Conservation (phyloP, 1,140 invertebrate genomes). For the Rhyzopertha dominica region DNA sequence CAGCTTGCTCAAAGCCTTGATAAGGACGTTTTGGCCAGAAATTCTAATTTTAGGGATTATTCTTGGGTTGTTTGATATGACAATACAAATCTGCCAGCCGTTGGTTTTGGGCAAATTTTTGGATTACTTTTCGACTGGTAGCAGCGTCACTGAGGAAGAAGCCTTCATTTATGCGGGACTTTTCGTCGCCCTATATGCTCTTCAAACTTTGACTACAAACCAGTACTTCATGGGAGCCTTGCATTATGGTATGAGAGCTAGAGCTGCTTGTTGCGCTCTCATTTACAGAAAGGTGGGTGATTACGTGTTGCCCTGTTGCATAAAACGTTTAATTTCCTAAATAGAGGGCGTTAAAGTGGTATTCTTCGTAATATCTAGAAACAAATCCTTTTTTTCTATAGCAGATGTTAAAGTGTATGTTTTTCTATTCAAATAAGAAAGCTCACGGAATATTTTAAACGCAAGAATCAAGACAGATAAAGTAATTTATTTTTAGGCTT, state of each 20-base stretch:
- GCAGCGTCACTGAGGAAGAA: conserved; percentile 36
- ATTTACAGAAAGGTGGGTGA: conserved; percentile 71
- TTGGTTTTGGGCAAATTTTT: too few relatives aligned
- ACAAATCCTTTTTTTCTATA: background rate
- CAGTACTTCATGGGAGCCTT: conserved; percentile 53
- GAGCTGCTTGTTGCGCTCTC: conserved; percentile 68
- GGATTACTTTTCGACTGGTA: too few relatives aligned
- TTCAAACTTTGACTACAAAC: conserved; percentile 50
- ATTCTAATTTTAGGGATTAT: too few relatives aligned
- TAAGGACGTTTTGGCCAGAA: too few relatives aligned
- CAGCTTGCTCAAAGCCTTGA: too few relatives aligned
- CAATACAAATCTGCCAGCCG: too few relatives aligned
- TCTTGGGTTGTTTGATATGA: too few relatives aligned
- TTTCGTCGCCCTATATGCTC: conserved; percentile 49
- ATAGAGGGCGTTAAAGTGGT: background rate
- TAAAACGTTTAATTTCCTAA: conserved; percentile 3
- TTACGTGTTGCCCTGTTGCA: background rate
- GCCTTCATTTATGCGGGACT: conserved; percentile 52
- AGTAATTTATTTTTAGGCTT: conserved; percentile 51
- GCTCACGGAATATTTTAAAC: too few relatives aligned
- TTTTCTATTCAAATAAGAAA: too few relatives aligned
- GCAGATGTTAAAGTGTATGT: too few relatives aligned
- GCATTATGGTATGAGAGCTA: conserved; percentile 73
- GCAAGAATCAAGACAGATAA: too few relatives aligned
- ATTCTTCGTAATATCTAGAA: conserved; percentile 1